Percentiles rank a stretch among this genome's conserved stretches.
Conservation (phyloP, 2,888 invertebrate species). For the Anaspis maculata region DNA sequence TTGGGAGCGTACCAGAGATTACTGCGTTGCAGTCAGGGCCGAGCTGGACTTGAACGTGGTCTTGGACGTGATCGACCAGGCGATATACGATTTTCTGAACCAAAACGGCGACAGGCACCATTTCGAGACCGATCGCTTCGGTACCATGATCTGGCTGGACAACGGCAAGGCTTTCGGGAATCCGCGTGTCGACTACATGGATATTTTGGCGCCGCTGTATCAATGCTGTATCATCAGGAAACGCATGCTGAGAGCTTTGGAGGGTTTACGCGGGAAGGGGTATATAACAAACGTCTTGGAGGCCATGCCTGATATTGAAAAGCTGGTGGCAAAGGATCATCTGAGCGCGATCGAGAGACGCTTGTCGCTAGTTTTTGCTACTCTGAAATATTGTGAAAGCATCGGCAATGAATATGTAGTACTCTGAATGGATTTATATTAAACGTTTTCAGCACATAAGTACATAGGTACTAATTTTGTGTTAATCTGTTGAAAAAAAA, state of each 20-base stretch:
- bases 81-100: conserved; percentile 88
- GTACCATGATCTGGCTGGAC: conserved; percentile 72
- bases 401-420: too few species aligned
- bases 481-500: too few species aligned
- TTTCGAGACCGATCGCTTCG: conserved; percentile 71
- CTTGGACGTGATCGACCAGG: conserved; percentile 77
- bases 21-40: conserved; percentile 57
- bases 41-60: conserved; percentile 53
- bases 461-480: too few species aligned
- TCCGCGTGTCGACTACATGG: conserved; percentile 73
- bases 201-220: conserved; percentile 87
- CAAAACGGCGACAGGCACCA: conserved; percentile 94
- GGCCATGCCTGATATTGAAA: conserved; percentile 46
- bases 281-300: conserved; percentile 57
- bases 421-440: too few species aligned
- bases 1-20: conserved; percentile 67
- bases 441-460: too few species aligned
- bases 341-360: conserved; percentile 69
- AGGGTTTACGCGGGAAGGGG: conserved; percentile 63
- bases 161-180: conserved; percentile 93
- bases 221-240: conserved; percentile 80
- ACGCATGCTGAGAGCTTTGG: conserved; percentile 68
- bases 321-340: conserved; percentile 63
- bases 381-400: conserved; percentile 63
- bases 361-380: conserved; percentile 64